Evolutionary conservation across 2,888 invertebrate genomes (phyloP), one percentile per base, ranked within the genome.

Genomic region (Portevinia maculata): DNA sequence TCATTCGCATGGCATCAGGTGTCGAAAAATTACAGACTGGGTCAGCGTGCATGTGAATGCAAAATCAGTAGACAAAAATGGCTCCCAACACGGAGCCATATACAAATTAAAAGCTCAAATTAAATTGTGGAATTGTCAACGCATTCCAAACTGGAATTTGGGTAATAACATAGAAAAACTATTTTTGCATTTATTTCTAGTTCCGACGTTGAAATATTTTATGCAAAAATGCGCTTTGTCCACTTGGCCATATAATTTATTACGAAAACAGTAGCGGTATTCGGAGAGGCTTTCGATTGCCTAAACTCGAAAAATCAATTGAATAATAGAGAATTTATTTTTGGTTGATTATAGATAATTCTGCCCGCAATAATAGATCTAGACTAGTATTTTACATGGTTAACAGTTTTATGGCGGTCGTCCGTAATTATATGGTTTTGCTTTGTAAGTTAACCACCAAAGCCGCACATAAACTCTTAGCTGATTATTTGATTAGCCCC

Each of bases 1-100:
- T 64, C 64, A 64, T 69, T 69, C 62, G 57, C 17, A 55, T 57
- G 15, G 48, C 21, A 60, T 48, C 46, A 53, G 50, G 67, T 67
- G 13, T 41, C 24, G 60, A 32, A 41, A 15, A 64, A 65, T 59
- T 46, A 59, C 11, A 48, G 21, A 28, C 53, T 24, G 7, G 19
- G 21, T 17, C 17, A 6, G 48, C 1, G 34, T 30, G 44, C 1
- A 32, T 17, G 34, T 6, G 19, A n/a, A 53, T 19, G n/a, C 15
- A 32, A 32, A 74, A 41, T 13, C 37, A n/a, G 3, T 11, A 28
- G 41, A 55, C n/a, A 17, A 52, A 59, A 59, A 34, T 79, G 59
- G 67, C 59, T 59, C 79, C 73, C 79, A 59, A 65, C 52, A 17
- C 32, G 9, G 52, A 4, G 17, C 53, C 55, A 7, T 46, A 46